These are phyloP conservation scores for Ploceus nigricollis DNA, from an alignment of 2,113 vertebrate species.

Conservation along the genomic window DNA sequence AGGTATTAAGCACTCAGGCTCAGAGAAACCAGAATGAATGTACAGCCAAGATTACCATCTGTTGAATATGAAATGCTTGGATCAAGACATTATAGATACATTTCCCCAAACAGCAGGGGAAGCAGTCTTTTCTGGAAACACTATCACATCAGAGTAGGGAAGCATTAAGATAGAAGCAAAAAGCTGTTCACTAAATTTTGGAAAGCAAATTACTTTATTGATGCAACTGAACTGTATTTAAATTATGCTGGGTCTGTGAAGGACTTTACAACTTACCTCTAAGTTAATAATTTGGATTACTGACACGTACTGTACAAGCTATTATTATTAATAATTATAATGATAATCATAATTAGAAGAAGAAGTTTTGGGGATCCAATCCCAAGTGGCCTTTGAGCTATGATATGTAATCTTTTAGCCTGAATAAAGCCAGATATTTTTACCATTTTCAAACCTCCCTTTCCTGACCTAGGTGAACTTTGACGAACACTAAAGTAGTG, in stretches of 20 bases:
- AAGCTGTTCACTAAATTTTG: constrained; percentile 38
- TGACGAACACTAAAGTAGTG: not conserved
- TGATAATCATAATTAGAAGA: not conserved
- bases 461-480: not conserved
- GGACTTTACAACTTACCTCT: not conserved
- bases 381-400: not conserved
- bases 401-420: not conserved
- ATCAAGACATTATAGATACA: constrained; percentile 72
- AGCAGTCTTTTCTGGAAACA: constrained; percentile 72
- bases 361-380: not conserved
- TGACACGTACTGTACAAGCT: not conserved
- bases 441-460: not conserved
- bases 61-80: constrained; percentile 76
- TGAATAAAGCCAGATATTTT: not conserved
- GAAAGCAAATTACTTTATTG: constrained; percentile 34
- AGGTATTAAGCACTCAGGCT: constrained; percentile 58
- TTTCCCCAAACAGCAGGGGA: constrained; percentile 71
- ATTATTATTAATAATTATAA: not conserved
- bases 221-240: constrained; percentile 55
- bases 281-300: not conserved
- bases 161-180: constrained; percentile 47
- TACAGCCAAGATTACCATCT: constrained; percentile 76
- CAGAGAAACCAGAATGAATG: constrained; percentile 51
- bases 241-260: not conserved
- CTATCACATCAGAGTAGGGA: constrained; percentile 53